Evolutionary conservation across 2,113 vertebrate genomes (phyloP).

Genomic region (Setophaga petechia): DNA sequence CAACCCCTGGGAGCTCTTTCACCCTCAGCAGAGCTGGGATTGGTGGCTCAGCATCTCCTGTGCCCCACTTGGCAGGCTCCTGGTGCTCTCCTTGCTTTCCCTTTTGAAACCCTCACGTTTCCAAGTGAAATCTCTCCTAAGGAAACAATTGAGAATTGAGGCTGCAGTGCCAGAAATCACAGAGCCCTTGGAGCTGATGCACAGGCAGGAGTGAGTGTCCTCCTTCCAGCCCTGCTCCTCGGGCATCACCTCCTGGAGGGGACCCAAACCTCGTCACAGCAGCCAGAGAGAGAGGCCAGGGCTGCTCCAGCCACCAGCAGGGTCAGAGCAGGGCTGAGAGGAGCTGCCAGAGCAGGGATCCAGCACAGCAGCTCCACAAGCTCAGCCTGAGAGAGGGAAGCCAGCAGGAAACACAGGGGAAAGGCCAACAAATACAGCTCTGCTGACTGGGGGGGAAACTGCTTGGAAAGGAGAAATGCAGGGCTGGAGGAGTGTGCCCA

Average conservation of each 20-base stretch:
- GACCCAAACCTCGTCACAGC: background rate
- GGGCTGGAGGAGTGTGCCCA: background rate
- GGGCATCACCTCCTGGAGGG: slow-evolving; percentile 40
- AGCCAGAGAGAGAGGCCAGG: background rate
- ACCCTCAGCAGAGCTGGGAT: background rate
- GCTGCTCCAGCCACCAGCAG: background rate
- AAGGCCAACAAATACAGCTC: slow-evolving; percentile 15
- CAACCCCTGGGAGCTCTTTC: background rate
- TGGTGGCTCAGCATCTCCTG: background rate
- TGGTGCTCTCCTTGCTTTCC: background rate
- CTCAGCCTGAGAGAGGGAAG: background rate
- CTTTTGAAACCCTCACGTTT: background rate
- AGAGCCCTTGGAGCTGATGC: background rate
- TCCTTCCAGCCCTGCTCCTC: background rate
- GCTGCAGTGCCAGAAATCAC: slow-evolving; percentile 42
- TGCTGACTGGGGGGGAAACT: background rate
- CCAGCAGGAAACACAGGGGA: background rate
- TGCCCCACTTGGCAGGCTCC: slow-evolving; percentile 10
- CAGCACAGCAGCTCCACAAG: slow-evolving; percentile 1
- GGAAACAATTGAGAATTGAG: slow-evolving; percentile 43
- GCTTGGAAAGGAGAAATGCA: background rate
- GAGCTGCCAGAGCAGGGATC: background rate
- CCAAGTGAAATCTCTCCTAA: slow-evolving; percentile 8
- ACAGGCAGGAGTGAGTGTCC: background rate
- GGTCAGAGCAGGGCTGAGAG: background rate